Evolutionary conservation across 1,140 invertebrate species (phyloP).

Genomic region (Stegodyphus mimosarum): DNA sequence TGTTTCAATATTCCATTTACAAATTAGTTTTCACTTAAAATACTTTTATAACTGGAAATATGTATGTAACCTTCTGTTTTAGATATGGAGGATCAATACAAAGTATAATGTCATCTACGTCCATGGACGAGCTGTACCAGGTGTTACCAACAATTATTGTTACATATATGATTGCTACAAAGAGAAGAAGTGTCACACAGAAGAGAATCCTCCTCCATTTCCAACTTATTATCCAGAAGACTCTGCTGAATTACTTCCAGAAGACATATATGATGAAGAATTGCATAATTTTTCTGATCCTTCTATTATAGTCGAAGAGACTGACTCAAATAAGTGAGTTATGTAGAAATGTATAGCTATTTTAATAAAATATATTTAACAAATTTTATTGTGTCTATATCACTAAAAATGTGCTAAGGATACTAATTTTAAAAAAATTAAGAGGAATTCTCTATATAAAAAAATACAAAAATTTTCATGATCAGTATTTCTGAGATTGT

Average conservation of each 20-base stretch:
- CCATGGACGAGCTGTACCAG: constrained; percentile 82
- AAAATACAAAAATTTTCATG: no score
- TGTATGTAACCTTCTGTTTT: constrained; percentile 62
- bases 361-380: no score
- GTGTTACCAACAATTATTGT: constrained; percentile 82
- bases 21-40: no score
- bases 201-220: constrained; percentile 76
- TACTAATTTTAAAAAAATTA: no score
- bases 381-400: no score
- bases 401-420: no score
- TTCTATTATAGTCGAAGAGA: constrained; percentile 77
- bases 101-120: constrained; percentile 94
- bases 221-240: constrained; percentile 80
- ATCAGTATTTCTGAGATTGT: no score
- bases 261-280: constrained; percentile 79
- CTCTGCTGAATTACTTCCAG: constrained; percentile 72
- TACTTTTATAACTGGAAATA: no score
- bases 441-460: no score
- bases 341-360: no score
- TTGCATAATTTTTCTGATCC: constrained; percentile 78
- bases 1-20: no score
- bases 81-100: constrained; percentile 91
- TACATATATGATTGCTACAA: constrained; percentile 83
- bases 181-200: constrained; percentile 51
- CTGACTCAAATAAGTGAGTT: not conserved